A percentile compares a stretch with the other conserved stretches of the same genome.
phyloP scores from a whole-genome alignment of 2,113 vertebrate species.

The Hippocampus abdominalis region DNA sequence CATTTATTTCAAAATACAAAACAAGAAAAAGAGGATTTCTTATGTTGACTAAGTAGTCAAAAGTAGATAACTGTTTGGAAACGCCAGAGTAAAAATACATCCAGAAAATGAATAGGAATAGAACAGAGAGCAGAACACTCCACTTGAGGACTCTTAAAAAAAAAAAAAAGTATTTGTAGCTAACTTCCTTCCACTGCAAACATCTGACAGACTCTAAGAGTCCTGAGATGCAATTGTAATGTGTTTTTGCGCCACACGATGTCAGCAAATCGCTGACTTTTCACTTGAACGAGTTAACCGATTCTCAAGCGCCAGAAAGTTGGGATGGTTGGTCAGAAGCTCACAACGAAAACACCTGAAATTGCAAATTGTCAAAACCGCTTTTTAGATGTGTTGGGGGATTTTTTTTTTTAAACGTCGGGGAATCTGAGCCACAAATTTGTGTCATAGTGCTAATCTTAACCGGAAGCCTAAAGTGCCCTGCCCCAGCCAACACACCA shows the following conservation, averaged over 20 bases:
- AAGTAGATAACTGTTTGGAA: too few relatives aligned
- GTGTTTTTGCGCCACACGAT: conserved; percentile 24
- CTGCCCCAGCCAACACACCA: neutral
- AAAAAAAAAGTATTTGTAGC: neutral
- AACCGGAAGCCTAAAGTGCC: neutral
- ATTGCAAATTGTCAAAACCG: neutral
- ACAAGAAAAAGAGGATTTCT: too few relatives aligned
- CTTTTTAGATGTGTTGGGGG: neutral
- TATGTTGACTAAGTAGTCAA: too few relatives aligned
- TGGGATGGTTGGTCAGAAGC: neutral
- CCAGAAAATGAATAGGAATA: too few relatives aligned
- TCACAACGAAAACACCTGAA: neutral
- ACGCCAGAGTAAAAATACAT: too few relatives aligned
- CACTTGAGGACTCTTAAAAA: too few relatives aligned
- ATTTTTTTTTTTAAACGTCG: too few relatives aligned
- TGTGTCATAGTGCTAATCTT: neutral
- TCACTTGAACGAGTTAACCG: neutral
- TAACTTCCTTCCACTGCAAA: neutral
- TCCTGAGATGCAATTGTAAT: neutral
- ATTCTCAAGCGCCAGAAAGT: neutral
- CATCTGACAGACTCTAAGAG: neutral
- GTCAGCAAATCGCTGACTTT: conserved; percentile 27
- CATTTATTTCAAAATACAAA: too few relatives aligned
- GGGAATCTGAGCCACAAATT: neutral
- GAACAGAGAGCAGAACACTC: too few relatives aligned